Evolutionary conservation across 2,113 vertebrate genomes (phyloP).

Genomic region (Sylvilagus bachmani): DNA sequence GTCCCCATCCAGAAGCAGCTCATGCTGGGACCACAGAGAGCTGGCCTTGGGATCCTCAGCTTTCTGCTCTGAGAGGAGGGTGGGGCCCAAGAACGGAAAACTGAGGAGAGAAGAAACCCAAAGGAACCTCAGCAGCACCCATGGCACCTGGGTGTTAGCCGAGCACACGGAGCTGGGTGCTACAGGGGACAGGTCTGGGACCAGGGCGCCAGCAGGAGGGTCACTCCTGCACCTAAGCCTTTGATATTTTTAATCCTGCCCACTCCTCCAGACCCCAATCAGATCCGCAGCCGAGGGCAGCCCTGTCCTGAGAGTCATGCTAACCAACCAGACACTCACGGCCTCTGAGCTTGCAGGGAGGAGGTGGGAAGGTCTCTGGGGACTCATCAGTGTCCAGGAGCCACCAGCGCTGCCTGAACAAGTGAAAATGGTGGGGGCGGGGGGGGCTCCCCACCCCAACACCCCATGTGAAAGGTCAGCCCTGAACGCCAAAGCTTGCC

Average conservation of each 20-base stretch:
- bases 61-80: not conserved
- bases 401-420: not conserved
- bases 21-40: too few relatives aligned
- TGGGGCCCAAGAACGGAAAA: not conserved
- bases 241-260: too few relatives aligned
- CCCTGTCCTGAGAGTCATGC: not conserved
- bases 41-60: not conserved
- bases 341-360: not conserved
- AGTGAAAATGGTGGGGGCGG: not conserved
- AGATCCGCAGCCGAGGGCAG: not conserved
- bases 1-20: not conserved
- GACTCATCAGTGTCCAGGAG: not conserved
- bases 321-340: not conserved
- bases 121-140: not conserved
- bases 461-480: not conserved
- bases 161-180: too few relatives aligned
- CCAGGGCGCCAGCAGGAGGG: not conserved
- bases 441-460: not conserved
- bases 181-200: fast-evolving
- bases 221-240: not conserved
- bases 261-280: not conserved
- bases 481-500: not conserved
- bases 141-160: not conserved
- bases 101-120: not conserved
- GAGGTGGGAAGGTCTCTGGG: not conserved